Base-by-base conservation (phyloP, 2,888 invertebrate species). In the Sminthurides aquaticus region DNA sequence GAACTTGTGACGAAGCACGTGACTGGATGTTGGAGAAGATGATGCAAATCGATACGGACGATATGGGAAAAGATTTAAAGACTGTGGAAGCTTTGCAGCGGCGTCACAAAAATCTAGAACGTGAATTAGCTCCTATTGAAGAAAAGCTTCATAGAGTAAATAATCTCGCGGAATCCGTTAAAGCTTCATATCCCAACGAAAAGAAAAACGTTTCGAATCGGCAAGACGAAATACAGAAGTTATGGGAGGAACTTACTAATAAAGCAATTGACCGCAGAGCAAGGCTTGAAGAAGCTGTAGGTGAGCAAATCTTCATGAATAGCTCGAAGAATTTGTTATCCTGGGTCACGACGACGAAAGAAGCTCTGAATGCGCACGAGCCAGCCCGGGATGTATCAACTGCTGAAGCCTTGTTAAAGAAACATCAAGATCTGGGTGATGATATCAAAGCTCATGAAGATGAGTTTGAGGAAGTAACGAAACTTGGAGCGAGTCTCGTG, bases 11-110 rank as follows among this genome's bases (percentile, higher is more conserved):
- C 77, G 98, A 98, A 78, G 92, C 96, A 0, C 86, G 89, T 71
- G 95, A 95, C 77, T 98, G 98, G 97, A 97, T 99, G 90, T 83
- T 87, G 62, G 97, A 97, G 80, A 98, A 98, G 80, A 91, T 92
- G 82, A 87, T 88, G 68, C 92, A 94, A 78, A 79, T 96, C 65
- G 92, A 91, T 55, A 77, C 78, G n/a, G 71, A 72, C 62, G 86
- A 86, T 43, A 78, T 88, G 1, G 92, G 91, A 0, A 59, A 64
- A 24, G 96, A 96, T 80, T 82, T 96, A 52, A 88, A 92, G 75
- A 93, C 94, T 0, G 94, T 95, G 0, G 87, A 91, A 75, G 93
- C 95, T 0, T 78, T 96, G 71, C 95, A 97, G 80, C 82, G 96
- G 15, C 82, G 91, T 20, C 96, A 96, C 79, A 91, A 93, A 75